Conservation (phyloP, 1,140 invertebrate species). For the Macrocentrus cingulum region DNA sequence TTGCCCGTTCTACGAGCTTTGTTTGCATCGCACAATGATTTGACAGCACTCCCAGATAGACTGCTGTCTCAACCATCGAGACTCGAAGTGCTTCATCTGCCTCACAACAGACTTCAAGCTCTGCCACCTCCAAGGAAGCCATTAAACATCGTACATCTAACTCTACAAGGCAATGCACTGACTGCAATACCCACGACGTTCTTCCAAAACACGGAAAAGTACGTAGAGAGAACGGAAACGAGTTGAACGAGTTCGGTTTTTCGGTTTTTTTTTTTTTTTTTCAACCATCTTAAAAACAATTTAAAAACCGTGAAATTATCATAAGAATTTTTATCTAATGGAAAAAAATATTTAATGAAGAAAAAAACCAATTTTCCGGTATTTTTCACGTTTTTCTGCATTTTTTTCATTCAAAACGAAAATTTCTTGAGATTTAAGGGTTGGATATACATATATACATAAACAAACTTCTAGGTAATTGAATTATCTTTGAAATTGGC, state of each 20-base stretch:
- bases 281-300: no score
- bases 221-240: slow-evolving; percentile 1
- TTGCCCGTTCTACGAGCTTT: slow-evolving; percentile 72
- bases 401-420: no score
- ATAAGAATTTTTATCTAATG: no score
- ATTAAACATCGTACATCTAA: slow-evolving; percentile 69
- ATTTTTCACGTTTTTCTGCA: no score
- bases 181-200: slow-evolving; percentile 73
- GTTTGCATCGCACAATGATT: slow-evolving; percentile 73
- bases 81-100: slow-evolving; percentile 71
- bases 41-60: slow-evolving; percentile 70
- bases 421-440: no score
- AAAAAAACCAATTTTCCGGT: no score
- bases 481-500: no score
- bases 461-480: no score
- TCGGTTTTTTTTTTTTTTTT: not conserved
- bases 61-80: slow-evolving; percentile 72
- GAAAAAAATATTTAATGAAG: no score
- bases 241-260: not conserved
- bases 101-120: slow-evolving; percentile 73
- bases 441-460: no score
- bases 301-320: no score
- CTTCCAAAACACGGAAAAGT: slow-evolving; percentile 69
- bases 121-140: slow-evolving; percentile 69
- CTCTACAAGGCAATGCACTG: slow-evolving; percentile 77